These are phyloP conservation scores for Gandaritis pyraliata DNA, from an alignment of 2,888 invertebrate species.

Conservation along the genomic window DNA sequence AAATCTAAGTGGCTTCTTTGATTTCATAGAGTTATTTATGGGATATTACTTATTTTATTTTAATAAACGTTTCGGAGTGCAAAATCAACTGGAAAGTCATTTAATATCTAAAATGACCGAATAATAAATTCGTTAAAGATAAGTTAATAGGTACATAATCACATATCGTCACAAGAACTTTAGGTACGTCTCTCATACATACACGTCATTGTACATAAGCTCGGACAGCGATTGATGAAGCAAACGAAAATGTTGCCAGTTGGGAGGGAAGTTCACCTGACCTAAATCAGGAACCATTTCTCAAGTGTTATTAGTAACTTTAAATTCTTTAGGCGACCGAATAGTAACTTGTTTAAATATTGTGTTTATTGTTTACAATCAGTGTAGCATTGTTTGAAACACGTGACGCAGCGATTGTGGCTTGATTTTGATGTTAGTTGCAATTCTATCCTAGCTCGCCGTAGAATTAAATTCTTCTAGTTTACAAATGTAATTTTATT, in stretches of 20 bases:
- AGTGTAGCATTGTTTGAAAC: not conserved
- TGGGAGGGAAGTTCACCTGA: slow-evolving; percentile 22
- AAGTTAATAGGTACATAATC: too few species aligned
- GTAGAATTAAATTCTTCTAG: too few species aligned
- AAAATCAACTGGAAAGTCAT: too few species aligned
- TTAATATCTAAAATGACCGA: too few species aligned
- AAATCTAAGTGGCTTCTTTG: slow-evolving; percentile 9
- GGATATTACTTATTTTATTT: not conserved
- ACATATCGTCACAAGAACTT: too few species aligned
- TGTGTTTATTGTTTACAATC: slow-evolving; percentile 1
- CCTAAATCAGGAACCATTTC: slow-evolving; percentile 9
- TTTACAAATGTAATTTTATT: too few species aligned
- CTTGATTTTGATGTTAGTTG: too few species aligned
- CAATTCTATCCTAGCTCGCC: too few species aligned
- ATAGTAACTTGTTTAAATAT: not conserved
- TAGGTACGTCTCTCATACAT: not conserved
- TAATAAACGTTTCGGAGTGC: too few species aligned
- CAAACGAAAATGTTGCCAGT: slow-evolving; percentile 20
- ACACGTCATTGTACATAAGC: not conserved
- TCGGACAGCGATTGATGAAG: slow-evolving; percentile 22
- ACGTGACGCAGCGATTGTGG: too few species aligned
- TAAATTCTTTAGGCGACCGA: not conserved
- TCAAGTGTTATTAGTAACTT: slow-evolving; percentile 2
- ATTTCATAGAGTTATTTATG: not conserved
- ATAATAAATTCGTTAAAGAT: too few species aligned